phyloP scores from a whole-genome alignment of 2,113 vertebrate genomes.

The Entomyzon cyanotis region DNA sequence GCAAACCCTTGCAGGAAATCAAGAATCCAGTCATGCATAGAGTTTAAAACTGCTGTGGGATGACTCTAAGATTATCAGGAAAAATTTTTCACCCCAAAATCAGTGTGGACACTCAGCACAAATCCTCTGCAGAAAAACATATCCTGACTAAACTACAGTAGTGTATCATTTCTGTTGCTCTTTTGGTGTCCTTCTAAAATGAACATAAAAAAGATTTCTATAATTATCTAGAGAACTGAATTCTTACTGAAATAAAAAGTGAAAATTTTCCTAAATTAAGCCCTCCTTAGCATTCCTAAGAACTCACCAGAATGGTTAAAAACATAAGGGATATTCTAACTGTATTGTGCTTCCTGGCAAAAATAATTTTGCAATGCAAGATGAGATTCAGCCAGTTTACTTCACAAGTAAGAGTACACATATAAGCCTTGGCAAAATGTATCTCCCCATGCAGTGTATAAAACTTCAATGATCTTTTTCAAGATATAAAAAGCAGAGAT shows the following conservation, averaged over 20 bases:
- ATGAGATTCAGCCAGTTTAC: not conserved
- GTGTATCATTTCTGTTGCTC: not conserved
- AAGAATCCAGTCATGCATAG: not conserved
- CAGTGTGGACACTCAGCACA: not conserved
- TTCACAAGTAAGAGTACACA: not conserved
- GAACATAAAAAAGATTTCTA: not conserved
- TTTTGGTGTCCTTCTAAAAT: not conserved
- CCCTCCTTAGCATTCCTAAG: not conserved
- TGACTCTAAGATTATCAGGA: not conserved
- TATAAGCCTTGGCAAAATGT: not conserved
- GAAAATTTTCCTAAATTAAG: not conserved
- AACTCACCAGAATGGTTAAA: not conserved
- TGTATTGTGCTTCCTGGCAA: not conserved
- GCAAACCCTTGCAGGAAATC: not conserved
- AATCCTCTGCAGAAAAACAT: not conserved
- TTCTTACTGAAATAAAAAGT: not conserved
- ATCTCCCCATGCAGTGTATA: not conserved
- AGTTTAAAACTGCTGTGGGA: not conserved
- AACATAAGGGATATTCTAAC: not conserved
- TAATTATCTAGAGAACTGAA: not conserved
- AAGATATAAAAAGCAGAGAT: not conserved
- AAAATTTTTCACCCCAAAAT: not conserved
- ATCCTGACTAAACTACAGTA: not conserved
- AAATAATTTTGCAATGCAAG: not conserved
- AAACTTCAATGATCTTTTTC: not conserved